These are phyloP conservation scores for Ormia ochracea DNA, from an alignment of 2,888 invertebrate species.

Conservation along the genomic window DNA sequence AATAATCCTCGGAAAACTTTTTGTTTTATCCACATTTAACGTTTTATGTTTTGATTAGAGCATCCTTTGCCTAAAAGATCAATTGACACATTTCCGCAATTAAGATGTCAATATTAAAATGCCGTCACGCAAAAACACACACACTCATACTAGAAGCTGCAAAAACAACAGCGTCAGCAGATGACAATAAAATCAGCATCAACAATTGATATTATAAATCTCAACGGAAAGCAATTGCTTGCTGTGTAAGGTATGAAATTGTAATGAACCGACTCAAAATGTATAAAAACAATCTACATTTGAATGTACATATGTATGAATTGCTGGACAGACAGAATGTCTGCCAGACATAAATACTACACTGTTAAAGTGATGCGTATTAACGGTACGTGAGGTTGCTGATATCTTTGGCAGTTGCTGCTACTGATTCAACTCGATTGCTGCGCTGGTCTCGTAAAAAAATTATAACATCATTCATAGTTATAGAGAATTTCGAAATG, in stretches of 20 bases:
- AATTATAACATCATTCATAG: slow-evolving; percentile 37
- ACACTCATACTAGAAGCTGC: slow-evolving; percentile 10
- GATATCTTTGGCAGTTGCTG: not conserved
- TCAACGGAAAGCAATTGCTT: slow-evolving; percentile 37
- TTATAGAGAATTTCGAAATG: slow-evolving; percentile 12
- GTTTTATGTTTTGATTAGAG: not conserved
- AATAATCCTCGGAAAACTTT: too few relatives aligned
- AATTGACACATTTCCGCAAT: slow-evolving; percentile 56
- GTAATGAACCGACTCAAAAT: slow-evolving; percentile 20
- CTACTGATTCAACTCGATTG: slow-evolving; percentile 7
- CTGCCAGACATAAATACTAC: not conserved
- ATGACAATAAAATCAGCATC: not conserved
- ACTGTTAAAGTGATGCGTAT: slow-evolving; percentile 24
- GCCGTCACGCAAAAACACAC: not conserved
- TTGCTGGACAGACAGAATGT: not conserved
- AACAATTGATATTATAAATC: slow-evolving; percentile 35
- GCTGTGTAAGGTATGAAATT: slow-evolving; percentile 47
- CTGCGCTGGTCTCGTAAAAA: slow-evolving; percentile 50
- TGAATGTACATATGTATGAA: slow-evolving; percentile 4
- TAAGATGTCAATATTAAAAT: slow-evolving; percentile 41
- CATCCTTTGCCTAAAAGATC: slow-evolving; percentile 11
- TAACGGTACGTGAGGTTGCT: slow-evolving; percentile 16
- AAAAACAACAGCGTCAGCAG: not conserved
- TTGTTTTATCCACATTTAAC: not conserved
- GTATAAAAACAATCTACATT: not conserved